Conservation (phyloP, 2,888 invertebrate species). For the Antitype chi region DNA sequence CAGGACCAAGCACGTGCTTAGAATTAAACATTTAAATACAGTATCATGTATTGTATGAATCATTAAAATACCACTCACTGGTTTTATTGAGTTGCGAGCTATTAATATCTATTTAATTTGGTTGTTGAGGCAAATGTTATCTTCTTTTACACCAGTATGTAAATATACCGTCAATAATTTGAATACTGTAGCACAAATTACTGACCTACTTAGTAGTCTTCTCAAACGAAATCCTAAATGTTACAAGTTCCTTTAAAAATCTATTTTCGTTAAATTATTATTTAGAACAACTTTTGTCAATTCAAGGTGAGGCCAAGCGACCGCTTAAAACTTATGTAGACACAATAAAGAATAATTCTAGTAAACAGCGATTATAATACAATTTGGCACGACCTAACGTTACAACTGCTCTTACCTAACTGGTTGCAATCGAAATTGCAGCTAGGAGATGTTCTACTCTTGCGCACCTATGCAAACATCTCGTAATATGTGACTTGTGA, state of each 20-base stretch:
- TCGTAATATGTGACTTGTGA: constrained; percentile 61
- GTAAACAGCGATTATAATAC: constrained; percentile 56
- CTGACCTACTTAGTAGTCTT: constrained; percentile 12
- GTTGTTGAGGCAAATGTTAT: neutral
- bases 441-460: constrained; percentile 51
- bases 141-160: constrained; percentile 1
- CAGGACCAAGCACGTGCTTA: constrained; percentile 45
- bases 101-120: constrained; percentile 6
- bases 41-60: constrained; percentile 20
- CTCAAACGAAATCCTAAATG: constrained; percentile 6
- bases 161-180: constrained; percentile 18
- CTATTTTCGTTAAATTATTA: constrained; percentile 19
- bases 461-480: constrained; percentile 54
- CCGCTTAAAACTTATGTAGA: constrained; percentile 14
- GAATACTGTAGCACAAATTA: constrained; percentile 5
- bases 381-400: constrained; percentile 52
- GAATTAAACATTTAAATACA: constrained; percentile 41
- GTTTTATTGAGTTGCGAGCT: constrained; percentile 23
- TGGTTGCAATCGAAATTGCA: constrained; percentile 61
- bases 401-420: constrained; percentile 52
- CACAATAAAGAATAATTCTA: constrained; percentile 35
- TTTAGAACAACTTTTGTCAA: constrained; percentile 37
- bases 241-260: neutral
- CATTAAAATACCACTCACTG: constrained; percentile 32
- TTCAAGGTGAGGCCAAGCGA: constrained; percentile 28